Base-by-base conservation (phyloP, 2,113 vertebrate species). In the Dipodomys spectabilis region DNA sequence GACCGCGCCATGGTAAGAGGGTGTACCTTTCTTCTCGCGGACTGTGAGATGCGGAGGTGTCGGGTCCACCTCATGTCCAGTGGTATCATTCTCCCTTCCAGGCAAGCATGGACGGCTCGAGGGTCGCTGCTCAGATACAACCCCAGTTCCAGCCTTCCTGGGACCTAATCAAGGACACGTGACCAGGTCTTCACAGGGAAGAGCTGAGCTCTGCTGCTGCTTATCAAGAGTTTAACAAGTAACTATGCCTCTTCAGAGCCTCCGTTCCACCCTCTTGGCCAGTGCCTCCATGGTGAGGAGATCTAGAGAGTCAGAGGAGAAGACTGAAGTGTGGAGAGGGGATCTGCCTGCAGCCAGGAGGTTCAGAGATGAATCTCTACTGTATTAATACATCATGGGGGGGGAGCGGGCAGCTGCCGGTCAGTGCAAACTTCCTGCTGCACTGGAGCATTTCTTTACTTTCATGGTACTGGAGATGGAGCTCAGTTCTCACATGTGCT, bases 151-250 rank as follows among this genome's bases (percentile, higher is more conserved):
- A 32, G 60, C 62, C 62, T 23, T 18, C n/a, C 15, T 16, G 0
- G 20, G 30, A 15, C 1, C 19, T 28, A 12, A 35, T 1, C 9
- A 7, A 0, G 1, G 53, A 28, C 32, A 0, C 0, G 2, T 22
- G 74, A 11, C 7, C 0, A 1, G 16, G 8, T 53, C 60, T 10
- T 67, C 23, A 68, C 23, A 68, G 22, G 2, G 1, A 53, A 10
- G 62, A 44, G 67, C 5, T 11, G 5, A 4, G 39, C 39, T 0
- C 0, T 22, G 16, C 15, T 65, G 23, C 23, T 27, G 27, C 12
- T 28, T 2, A 8, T 32, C 72, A 23, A 57, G 53, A 35, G 22
- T 22, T 53, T 25, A 8, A n/a, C 74, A 75, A 62, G 57, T 45
- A 27, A 1, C 6, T 20, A 3, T 7, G 12, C 0, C 0, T n/a